phyloP scores from a whole-genome alignment of 1,140 invertebrate genomes.

The Bombus breviceps region DNA sequence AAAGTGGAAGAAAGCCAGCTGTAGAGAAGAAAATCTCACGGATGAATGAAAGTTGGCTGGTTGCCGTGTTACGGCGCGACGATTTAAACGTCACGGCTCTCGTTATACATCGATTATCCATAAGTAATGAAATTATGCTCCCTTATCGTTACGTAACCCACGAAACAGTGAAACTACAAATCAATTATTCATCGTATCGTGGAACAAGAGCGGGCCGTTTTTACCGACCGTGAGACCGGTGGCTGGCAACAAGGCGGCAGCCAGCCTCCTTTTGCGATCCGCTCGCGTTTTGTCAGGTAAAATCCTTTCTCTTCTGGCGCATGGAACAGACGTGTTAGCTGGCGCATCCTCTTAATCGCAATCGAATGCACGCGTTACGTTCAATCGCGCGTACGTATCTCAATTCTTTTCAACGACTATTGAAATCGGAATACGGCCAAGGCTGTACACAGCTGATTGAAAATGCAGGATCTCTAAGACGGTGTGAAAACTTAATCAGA shows the following conservation, averaged over 20 bases:
- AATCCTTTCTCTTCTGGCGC: slow-evolving; percentile 33
- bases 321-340: not conserved
- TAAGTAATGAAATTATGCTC: slow-evolving; percentile 41
- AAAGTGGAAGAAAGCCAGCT: not conserved
- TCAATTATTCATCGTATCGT: slow-evolving; percentile 45
- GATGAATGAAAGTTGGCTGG: slow-evolving; percentile 4
- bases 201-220: slow-evolving; percentile 1
- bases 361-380: not conserved
- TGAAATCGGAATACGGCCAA: slow-evolving; percentile 33
- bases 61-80: too few relatives aligned
- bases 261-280: slow-evolving; percentile 12
- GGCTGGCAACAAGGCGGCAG: not conserved
- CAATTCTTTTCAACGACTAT: not conserved
- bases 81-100: not conserved
- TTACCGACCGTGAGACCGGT: slow-evolving; percentile 31
- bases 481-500: not conserved
- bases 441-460: slow-evolving; percentile 6
- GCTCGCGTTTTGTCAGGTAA: slow-evolving; percentile 22
- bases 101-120: slow-evolving; percentile 38
- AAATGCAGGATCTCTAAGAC: slow-evolving; percentile 19
- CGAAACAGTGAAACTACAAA: slow-evolving; percentile 43
- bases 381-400: not conserved
- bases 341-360: not conserved
- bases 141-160: slow-evolving; percentile 8
- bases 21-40: not conserved